Evolutionary conservation across 2,888 invertebrate species (phyloP).

Genomic region (Pyrocoelia pectoralis): DNA sequence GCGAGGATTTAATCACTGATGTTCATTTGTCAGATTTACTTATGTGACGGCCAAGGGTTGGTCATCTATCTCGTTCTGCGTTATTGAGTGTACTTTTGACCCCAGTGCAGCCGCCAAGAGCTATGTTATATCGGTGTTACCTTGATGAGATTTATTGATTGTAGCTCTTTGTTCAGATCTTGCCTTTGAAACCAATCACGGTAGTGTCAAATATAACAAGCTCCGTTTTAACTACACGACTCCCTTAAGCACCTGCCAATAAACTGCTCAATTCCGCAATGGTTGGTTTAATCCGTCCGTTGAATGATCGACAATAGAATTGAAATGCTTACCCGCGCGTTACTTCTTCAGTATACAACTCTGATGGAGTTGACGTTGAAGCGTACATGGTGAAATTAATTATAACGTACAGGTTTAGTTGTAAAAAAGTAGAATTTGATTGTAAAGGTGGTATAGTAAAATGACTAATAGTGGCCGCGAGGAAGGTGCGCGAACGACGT

Average conservation of each 20-base stretch:
- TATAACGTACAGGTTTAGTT: constrained; percentile 33
- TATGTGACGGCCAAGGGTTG: constrained; percentile 40
- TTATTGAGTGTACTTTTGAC: constrained; percentile 43
- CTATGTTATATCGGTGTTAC: constrained; percentile 46
- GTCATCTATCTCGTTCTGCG: constrained; percentile 46
- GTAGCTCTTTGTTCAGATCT: constrained; percentile 43
- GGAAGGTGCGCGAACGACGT: constrained; percentile 52
- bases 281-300: no score
- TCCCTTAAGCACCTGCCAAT: constrained; percentile 39
- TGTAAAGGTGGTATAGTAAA: constrained; percentile 45
- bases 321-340: neutral
- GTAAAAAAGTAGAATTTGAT: constrained; percentile 46
- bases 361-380: neutral
- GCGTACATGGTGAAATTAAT: neutral
- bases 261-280: constrained; percentile 33
- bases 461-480: constrained; percentile 44
- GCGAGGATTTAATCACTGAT: constrained; percentile 37
- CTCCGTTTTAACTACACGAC: constrained; percentile 40
- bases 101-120: constrained; percentile 40
- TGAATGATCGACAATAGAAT: no score
- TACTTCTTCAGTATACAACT: neutral
- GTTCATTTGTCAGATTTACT: constrained; percentile 43
- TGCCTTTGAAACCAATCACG: constrained; percentile 45
- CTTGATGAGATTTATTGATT: constrained; percentile 46
- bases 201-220: constrained; percentile 43